Conservation (phyloP, 2,888 invertebrate genomes). For the Hydrotaea diabolus region DNA sequence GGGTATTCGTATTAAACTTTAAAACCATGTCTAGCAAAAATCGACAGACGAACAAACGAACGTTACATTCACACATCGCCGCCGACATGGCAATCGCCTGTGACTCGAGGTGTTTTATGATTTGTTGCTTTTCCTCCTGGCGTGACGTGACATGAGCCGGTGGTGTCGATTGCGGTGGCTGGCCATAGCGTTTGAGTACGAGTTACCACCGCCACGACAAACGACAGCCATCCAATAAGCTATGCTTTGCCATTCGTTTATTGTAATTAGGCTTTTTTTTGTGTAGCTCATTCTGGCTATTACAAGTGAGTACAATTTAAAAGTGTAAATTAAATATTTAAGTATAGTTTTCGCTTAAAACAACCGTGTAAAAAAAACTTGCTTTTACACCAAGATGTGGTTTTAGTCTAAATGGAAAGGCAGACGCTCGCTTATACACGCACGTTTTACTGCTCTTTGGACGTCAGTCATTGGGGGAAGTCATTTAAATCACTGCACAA, state of each 20-base stretch:
- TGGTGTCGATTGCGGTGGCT: slow-evolving; percentile 11
- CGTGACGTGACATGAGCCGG: slow-evolving; percentile 17
- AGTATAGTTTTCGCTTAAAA: slow-evolving; percentile 2
- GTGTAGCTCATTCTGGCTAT: background rate
- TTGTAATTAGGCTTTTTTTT: slow-evolving; percentile 15
- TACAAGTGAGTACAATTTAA: background rate
- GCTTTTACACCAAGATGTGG: slow-evolving; percentile 22
- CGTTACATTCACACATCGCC: too few species aligned
- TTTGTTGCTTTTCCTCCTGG: slow-evolving; percentile 15
- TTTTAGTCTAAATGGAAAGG: background rate
- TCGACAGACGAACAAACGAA: background rate
- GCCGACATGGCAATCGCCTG: background rate
- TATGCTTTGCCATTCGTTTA: background rate
- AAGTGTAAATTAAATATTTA: slow-evolving; percentile 37
- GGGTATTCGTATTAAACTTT: too few species aligned
- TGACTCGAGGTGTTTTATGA: slow-evolving; percentile 41
- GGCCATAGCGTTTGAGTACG: background rate
- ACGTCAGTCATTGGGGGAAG: background rate
- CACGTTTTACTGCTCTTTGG: background rate
- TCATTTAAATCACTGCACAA: too few species aligned
- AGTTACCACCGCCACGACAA: background rate
- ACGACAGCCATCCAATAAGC: background rate
- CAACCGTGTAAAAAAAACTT: background rate
- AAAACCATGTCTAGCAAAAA: background rate
- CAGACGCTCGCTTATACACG: background rate